Evolutionary conservation across 2,797 vertebrate genomes (phyloP).

Genomic region (Orestias chungarensis): DNA sequence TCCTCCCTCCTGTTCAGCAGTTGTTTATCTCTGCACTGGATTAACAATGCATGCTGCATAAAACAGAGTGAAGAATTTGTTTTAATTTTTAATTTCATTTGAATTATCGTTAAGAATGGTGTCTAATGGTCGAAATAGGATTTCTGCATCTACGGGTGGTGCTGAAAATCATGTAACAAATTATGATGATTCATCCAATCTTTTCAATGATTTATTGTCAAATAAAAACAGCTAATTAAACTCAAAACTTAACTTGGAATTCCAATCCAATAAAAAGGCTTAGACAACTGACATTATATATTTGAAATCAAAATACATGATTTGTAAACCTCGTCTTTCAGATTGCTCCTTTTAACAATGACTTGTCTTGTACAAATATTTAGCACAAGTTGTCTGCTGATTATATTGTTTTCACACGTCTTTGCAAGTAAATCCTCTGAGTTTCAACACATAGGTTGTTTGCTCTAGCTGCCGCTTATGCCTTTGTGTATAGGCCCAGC

Average conservation of each 20-base stretch:
- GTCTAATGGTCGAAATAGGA: not conserved
- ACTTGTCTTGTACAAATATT: not conserved
- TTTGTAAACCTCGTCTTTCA: no score
- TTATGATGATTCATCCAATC: not conserved
- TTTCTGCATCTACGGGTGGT: not conserved
- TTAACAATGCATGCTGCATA: no score
- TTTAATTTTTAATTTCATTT: not conserved
- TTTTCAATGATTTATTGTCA: not conserved
- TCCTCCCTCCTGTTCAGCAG: not conserved
- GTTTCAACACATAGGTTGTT: not conserved
- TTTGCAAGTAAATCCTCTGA: no score
- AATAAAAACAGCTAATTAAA: not conserved
- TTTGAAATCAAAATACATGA: not conserved
- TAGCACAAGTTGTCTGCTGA: not conserved
- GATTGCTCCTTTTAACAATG: no score
- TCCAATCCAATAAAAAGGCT: no score
- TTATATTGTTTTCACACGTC: no score
- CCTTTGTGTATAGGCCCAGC: no score
- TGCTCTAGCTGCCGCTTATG: not conserved
- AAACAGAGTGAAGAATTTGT: not conserved
- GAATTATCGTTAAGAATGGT: no score
- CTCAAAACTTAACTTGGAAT: not conserved
- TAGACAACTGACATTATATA: not conserved
- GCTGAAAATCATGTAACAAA: not conserved
- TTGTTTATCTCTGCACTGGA: not conserved